Base-by-base conservation (phyloP, 2,113 vertebrate genomes). In the Amblyopsis rosae region DNA sequence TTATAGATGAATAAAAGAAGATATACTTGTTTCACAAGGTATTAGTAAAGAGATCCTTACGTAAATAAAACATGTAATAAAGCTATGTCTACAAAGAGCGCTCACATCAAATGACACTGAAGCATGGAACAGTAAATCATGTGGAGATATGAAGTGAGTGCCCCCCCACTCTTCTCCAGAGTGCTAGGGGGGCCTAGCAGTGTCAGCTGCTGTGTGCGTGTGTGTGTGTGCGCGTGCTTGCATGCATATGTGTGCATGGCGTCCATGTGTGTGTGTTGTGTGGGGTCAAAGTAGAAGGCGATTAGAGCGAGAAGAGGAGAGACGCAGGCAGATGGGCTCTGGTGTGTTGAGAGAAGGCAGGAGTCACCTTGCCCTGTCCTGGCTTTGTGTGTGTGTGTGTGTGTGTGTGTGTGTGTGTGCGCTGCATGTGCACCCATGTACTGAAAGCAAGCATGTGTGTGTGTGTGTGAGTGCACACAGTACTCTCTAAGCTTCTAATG, bases 351-450 rank as follows among this genome's bases (percentile, higher is more conserved):
- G 60, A 78, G 85, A 88, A 88, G 81, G 80, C 80, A 78, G 83
- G 82, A 88, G 87, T 86, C 88, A 91, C 89, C 86, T 91, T 90
- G 84, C 73, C 79, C 73, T 75, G 84, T 82, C 79, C 80, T 73
- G 70, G 67, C 62, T 57, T 67, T 68, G 65, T 70, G 72, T 69
- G 19, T 35, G 0, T 65, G 3, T 9, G 4, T 32, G 16, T n/a
- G 17, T 19, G 13, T 49, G 16, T 54, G 70, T 55, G 55, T 65
- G 46, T 71, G 49, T 51, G 47, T 19, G 32, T 46, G 33, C 17
- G 4, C 35, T 50, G 45, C 16, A 11, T 49, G 16, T 54, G 70
- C 55, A 51, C 65, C 33, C 19, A 6, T 62, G 13, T 47, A 12
- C 17, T 19, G 19, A 19, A 19, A 19, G 50, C 13, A 46, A 33